Percentiles rank a stretch among this genome's conserved stretches.
These are phyloP conservation scores for Stercorarius parasiticus DNA, from an alignment of 2,113 vertebrate species.

Conservation along the genomic window DNA sequence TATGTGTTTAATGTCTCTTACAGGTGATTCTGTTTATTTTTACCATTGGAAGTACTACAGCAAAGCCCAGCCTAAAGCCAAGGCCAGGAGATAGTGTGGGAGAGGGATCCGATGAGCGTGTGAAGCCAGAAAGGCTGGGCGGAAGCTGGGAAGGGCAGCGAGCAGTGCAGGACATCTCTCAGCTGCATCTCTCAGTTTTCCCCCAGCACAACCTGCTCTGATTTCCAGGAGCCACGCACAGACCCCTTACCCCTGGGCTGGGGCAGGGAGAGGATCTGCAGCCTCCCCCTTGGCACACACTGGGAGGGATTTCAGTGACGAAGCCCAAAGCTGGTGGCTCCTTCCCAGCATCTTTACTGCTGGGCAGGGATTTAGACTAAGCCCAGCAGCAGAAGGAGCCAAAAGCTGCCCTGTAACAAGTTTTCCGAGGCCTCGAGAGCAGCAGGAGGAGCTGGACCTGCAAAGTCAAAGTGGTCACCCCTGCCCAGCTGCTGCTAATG, in stretches of 20 bases:
- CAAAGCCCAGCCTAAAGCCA: not conserved
- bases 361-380: not conserved
- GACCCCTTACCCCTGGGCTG: no score
- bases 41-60: not conserved
- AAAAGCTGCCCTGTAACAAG: not conserved
- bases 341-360: not conserved
- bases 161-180: not conserved
- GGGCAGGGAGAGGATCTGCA: not conserved
- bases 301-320: not conserved
- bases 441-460: not conserved
- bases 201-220: not conserved
- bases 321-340: not conserved
- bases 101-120: not conserved
- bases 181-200: not conserved
- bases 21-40: not conserved
- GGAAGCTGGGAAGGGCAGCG: not conserved
- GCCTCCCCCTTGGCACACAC: not conserved
- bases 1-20: not conserved
- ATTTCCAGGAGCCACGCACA: not conserved
- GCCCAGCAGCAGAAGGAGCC: not conserved
- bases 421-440: fast-evolving
- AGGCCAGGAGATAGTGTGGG: not conserved
- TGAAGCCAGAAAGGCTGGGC: not conserved
- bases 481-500: not conserved
- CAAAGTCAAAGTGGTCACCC: not conserved